These are phyloP conservation scores for Leptinotarsa rubiginosa DNA, from an alignment of 2,888 invertebrate genomes.

Conservation along the genomic window DNA sequence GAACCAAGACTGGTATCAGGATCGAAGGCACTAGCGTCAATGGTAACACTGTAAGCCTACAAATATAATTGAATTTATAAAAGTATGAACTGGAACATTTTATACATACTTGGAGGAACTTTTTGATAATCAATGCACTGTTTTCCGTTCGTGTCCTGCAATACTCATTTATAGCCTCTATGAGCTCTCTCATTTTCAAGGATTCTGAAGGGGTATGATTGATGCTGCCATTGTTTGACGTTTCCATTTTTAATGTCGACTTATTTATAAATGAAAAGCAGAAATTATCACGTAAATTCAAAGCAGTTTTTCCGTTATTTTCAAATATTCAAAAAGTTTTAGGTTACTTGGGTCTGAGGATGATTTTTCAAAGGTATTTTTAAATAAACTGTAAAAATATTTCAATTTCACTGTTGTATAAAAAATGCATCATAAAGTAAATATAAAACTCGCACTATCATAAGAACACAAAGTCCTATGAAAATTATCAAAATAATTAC, in stretches of 20 bases:
- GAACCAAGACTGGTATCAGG: slow-evolving; percentile 74
- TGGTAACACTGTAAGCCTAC: slow-evolving; percentile 74
- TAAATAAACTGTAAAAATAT: not conserved
- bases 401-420: not conserved
- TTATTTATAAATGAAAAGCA: not conserved
- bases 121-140: slow-evolving; percentile 49
- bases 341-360: not conserved
- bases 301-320: not conserved
- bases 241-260: slow-evolving; percentile 32
- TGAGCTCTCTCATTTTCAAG: slow-evolving; percentile 40
- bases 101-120: slow-evolving; percentile 53
- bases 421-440: slow-evolving; percentile 11
- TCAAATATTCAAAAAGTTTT: not conserved
- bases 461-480: slow-evolving; percentile 20
- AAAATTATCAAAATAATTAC: slow-evolving; percentile 27
- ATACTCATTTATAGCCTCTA: slow-evolving; percentile 49
- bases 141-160: slow-evolving; percentile 49
- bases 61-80: slow-evolving; percentile 50
- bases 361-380: not conserved
- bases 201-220: slow-evolving; percentile 31
- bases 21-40: slow-evolving; percentile 76
- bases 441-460: slow-evolving; percentile 3
- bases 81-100: not conserved
- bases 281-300: not conserved
- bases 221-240: slow-evolving; percentile 31